Percentiles rank a stretch among this genome's conserved stretches.
phyloP scores from a whole-genome alignment of 2,113 vertebrate species.

The Hippopotamus amphibius region DNA sequence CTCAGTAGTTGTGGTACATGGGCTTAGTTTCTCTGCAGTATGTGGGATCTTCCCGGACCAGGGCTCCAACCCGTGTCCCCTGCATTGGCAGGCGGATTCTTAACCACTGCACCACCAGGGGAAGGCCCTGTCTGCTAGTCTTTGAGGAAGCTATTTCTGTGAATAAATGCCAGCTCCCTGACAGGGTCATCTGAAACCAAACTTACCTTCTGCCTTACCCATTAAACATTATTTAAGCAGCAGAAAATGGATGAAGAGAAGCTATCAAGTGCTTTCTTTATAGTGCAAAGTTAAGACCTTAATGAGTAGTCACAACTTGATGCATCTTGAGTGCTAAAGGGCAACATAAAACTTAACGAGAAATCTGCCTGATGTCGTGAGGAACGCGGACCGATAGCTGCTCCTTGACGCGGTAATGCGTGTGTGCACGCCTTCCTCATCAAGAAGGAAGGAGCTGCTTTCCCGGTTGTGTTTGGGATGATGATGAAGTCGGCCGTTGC shows the following conservation, averaged over 20 bases:
- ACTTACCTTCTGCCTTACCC: background rate
- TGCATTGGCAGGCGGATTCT: no score
- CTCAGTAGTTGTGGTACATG: no score
- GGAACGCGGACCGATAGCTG: background rate
- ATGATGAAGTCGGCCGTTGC: background rate
- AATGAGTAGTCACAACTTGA: background rate
- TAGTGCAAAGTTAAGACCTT: background rate
- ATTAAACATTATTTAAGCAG: background rate
- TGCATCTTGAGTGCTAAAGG: background rate
- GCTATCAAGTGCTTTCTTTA: background rate
- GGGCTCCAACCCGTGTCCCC: no score
- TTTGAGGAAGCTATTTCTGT: constrained; percentile 55
- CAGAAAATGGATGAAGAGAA: background rate
- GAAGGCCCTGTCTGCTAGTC: constrained; percentile 33
- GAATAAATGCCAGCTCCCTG: background rate
- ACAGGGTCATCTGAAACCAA: background rate
- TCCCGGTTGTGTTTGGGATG: background rate
- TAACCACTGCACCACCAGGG: no score
- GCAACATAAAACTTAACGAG: background rate
- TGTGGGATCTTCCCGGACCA: no score
- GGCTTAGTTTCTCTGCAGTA: no score
- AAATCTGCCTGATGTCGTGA: background rate
- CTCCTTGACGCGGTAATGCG: background rate
- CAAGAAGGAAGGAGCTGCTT: background rate
- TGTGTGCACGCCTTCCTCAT: background rate